These are phyloP conservation scores for Knipowitschia caucasica DNA, from an alignment of 2,797 vertebrate genomes.

Conservation along the genomic window DNA sequence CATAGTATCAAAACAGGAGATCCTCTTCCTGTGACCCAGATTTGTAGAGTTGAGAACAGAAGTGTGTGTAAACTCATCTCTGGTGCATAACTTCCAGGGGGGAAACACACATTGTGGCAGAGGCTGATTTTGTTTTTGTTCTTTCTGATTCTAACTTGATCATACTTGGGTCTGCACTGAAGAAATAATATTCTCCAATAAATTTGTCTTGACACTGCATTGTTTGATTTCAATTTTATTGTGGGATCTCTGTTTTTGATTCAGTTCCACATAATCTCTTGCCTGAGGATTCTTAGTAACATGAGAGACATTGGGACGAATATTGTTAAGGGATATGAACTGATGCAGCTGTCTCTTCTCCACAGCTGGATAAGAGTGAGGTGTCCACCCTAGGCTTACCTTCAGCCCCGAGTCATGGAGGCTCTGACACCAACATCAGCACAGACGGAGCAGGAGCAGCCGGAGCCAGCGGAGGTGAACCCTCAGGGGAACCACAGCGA, in stretches of 20 bases:
- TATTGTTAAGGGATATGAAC: not conserved
- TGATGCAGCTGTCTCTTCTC: constrained; percentile 10
- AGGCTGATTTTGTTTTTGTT: not conserved
- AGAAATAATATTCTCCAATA: not conserved
- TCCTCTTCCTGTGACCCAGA: not conserved
- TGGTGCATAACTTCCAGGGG: not conserved
- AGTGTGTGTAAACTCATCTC: not conserved
- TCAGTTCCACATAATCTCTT: not conserved
- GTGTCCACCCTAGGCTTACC: constrained; percentile 80
- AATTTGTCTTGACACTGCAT: not conserved
- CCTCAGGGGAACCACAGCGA: constrained; percentile 85
- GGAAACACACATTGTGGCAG: not conserved
- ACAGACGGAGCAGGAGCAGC: constrained; percentile 80
- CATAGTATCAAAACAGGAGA: not conserved
- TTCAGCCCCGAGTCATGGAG: constrained; percentile 81
- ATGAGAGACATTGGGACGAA: not conserved
- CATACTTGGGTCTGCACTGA: too few relatives aligned
- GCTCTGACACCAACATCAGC: constrained; percentile 87
- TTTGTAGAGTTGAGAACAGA: constrained; percentile 2
- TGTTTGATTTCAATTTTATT: not conserved
- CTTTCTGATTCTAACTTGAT: not conserved
- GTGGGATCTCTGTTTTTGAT: not conserved
- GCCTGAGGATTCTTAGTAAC: not conserved
- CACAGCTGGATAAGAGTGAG: constrained; percentile 93
- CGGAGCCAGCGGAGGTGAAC: constrained; percentile 64